Evolutionary conservation across 2,113 vertebrate species (phyloP).

Genomic region (Patagioenas fasciata): DNA sequence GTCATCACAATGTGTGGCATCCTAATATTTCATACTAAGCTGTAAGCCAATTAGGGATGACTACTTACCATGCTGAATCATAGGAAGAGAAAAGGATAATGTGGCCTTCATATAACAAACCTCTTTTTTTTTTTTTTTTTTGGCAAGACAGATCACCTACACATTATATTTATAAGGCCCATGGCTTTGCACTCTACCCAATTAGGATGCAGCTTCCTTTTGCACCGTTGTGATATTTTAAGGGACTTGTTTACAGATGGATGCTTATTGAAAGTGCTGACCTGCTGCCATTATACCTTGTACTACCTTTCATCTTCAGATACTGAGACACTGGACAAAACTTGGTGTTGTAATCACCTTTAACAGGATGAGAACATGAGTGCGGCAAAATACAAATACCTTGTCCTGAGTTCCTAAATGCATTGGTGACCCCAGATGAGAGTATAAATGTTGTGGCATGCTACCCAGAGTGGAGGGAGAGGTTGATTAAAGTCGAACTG

Average conservation of each 20-base stretch:
- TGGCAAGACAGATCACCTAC: constrained; percentile 70
- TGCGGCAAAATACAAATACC: not conserved
- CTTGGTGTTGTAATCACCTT: constrained; percentile 27
- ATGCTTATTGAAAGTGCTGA: constrained; percentile 39
- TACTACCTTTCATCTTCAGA: constrained; percentile 37
- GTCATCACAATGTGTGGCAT: constrained; percentile 87
- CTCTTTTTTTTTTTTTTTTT: constrained; percentile 72
- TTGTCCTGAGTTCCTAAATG: not conserved
- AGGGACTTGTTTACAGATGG: constrained; percentile 34
- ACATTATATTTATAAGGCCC: constrained; percentile 61
- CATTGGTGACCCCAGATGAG: not conserved
- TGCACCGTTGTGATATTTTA: constrained; percentile 18
- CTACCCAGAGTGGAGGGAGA: not conserved
- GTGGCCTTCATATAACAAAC: constrained; percentile 94
- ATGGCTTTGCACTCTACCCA: constrained; percentile 71
- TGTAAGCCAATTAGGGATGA: constrained; percentile 96
- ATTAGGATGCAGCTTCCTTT: constrained; percentile 61
- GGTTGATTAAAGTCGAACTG: not conserved
- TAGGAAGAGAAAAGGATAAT: constrained; percentile 84
- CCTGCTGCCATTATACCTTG: constrained; percentile 33
- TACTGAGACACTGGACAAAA: constrained; percentile 12
- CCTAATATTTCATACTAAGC: constrained; percentile 93
- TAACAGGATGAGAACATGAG: not conserved
- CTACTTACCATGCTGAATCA: constrained; percentile 92
- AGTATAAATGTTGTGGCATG: not conserved